Base-by-base conservation (phyloP, 2,797 vertebrate genomes). In the Scolopax rusticola region DNA sequence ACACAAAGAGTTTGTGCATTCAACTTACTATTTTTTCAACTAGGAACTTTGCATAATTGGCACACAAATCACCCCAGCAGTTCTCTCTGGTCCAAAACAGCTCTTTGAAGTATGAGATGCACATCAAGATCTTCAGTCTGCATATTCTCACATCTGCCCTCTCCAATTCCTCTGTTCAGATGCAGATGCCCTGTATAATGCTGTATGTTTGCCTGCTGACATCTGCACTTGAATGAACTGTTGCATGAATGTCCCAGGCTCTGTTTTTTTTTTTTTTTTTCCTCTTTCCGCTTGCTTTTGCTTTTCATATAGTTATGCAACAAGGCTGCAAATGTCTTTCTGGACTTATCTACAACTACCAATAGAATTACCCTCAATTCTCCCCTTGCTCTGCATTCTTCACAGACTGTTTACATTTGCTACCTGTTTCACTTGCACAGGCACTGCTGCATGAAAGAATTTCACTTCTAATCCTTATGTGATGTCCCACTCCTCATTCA, bases 11-110 rank as follows among this genome's bases (percentile, higher is more conserved):
- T 6, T 50, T 27, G 40, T n/a, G 12, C 19, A 5, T 59, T 80
- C 0, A 1, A 32, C 6, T 67, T 38, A 25, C 0, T 75, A 18
- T 61, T 20, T 71, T 81, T 74, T 63, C 54, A 61, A 1, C 17
- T 28, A 53, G 32, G n/a, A 89, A 51, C 21, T 89, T 43, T 11
- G n/a, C 15, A 12, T 38, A 75, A 23, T 23, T 56, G 74, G 32
- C 43, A 38, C 27, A 48, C 16, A 63, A 54, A 33, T 33, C 21
- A 51, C 24, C 15, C 12, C 21, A 76, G n/a, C 30, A 20, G 7
- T 41, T 38, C 11, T 25, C 51, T 51, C 47, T 6, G 19, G 10
- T 48, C 17, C 78, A 32, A 63, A 64, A 2, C 0, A 6, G 11
- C 12, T 11, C 28, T 81, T 68, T 48, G 17, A 70, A 64, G 24